Conservation (phyloP, 2,888 invertebrate genomes). For the Morpho helenor region DNA sequence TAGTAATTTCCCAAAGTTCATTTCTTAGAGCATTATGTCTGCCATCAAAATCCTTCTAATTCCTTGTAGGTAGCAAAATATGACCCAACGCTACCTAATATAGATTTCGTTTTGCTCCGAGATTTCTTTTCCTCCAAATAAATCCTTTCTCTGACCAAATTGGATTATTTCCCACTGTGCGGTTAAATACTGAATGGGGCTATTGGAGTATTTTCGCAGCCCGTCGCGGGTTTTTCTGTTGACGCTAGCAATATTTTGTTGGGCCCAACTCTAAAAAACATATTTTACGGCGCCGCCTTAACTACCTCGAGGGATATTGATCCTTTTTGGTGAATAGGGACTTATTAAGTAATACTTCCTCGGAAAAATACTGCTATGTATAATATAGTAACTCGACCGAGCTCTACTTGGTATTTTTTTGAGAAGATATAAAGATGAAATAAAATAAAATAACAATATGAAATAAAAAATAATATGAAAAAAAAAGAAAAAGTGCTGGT, state of each 20-base stretch:
- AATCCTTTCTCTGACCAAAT: constrained; percentile 28
- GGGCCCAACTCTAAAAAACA: constrained; percentile 25
- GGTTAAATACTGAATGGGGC: constrained; percentile 30
- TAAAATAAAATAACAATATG: too few species aligned
- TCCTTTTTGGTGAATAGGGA: constrained; percentile 12
- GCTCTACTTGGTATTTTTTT: too few species aligned
- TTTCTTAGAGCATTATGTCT: constrained; percentile 25
- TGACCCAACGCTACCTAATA: constrained; percentile 27
- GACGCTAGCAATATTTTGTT: constrained; percentile 29
- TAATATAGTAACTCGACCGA: too few species aligned
- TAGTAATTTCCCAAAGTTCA: constrained; percentile 26
- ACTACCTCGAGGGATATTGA: constrained; percentile 16
- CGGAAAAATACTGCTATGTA: constrained; percentile 17
- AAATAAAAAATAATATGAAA: too few species aligned
- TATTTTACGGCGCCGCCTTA: constrained; percentile 23
- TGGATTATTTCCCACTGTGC: constrained; percentile 30
- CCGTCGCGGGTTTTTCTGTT: constrained; percentile 26
- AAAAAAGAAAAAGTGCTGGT: too few species aligned
- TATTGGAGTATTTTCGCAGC: constrained; percentile 24
- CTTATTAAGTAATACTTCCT: constrained; percentile 17
- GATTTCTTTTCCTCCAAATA: constrained; percentile 28
- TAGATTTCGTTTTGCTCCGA: constrained; percentile 24
- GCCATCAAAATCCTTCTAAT: constrained; percentile 31
- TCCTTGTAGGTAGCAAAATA: constrained; percentile 32
- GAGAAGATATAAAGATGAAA: too few species aligned